Percentiles rank a stretch among this genome's conserved stretches.
Conservation (phyloP, 2,113 vertebrate species). For the Gymnocephalus cernua region DNA sequence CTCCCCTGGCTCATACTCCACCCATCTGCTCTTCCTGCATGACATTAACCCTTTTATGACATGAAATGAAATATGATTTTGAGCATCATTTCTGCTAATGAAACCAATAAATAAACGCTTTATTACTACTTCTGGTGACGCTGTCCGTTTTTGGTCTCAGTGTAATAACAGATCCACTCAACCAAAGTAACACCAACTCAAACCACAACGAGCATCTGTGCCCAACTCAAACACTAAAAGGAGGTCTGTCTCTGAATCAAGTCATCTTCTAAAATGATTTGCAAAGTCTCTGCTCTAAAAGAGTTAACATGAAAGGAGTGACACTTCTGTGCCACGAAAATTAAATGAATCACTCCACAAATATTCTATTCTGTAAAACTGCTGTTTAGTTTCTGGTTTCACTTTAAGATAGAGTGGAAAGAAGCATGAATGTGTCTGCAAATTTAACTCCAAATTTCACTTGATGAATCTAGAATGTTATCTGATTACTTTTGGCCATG, state of each 20-base stretch:
- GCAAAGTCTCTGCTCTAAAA: background rate
- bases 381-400: background rate
- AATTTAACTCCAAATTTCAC: background rate
- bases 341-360: background rate
- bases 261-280: background rate
- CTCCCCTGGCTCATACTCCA: slow-evolving; percentile 15
- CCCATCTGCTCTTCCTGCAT: background rate
- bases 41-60: background rate
- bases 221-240: background rate
- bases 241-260: background rate
- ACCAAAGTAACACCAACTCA: background rate
- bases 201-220: background rate
- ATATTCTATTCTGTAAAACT: background rate
- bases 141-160: background rate
- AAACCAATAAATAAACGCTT: background rate
- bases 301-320: background rate
- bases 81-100: background rate
- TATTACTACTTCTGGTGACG: background rate
- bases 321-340: background rate
- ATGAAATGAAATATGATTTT: background rate
- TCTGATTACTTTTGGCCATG: background rate
- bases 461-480: background rate
- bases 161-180: background rate
- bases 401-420: background rate
- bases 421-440: background rate